phyloP scores from a whole-genome alignment of 1,140 invertebrate species.

The Drosophila paulistorum region DNA sequence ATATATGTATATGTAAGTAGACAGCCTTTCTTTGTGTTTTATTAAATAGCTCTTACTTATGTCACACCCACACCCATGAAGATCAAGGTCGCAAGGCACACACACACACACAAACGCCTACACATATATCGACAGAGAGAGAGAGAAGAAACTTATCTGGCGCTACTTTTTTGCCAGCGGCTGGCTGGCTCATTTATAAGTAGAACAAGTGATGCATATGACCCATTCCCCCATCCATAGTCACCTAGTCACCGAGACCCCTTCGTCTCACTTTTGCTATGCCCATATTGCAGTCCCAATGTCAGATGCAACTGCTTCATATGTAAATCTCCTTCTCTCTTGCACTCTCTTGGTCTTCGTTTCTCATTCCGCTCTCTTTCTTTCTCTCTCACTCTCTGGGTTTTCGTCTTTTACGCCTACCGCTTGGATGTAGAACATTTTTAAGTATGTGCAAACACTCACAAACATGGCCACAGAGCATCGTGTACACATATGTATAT shows the following conservation, averaged over 20 bases:
- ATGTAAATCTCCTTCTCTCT: slow-evolving; percentile 31
- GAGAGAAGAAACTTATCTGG: slow-evolving; percentile 18
- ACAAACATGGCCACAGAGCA: slow-evolving; percentile 20
- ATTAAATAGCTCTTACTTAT: slow-evolving; percentile 9
- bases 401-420: background rate
- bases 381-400: no score
- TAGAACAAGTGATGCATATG: slow-evolving; percentile 46
- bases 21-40: no score
- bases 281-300: background rate
- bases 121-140: slow-evolving; percentile 37
- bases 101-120: slow-evolving; percentile 9
- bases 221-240: background rate
- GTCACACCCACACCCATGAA: slow-evolving; percentile 6
- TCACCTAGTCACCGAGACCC: background rate
- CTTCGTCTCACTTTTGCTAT: no score
- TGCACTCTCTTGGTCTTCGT: background rate
- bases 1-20: background rate
- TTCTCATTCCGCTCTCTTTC: background rate
- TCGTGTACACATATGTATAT: slow-evolving; percentile 15
- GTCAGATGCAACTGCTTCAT: slow-evolving; percentile 27
- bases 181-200: slow-evolving; percentile 50
- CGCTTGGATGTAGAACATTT: slow-evolving; percentile 34
- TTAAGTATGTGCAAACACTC: slow-evolving; percentile 47
- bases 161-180: slow-evolving; percentile 23
- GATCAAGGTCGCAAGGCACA: slow-evolving; percentile 3